phyloP scores from a whole-genome alignment of 1,140 invertebrate genomes.

The Brachionus sp. region DNA sequence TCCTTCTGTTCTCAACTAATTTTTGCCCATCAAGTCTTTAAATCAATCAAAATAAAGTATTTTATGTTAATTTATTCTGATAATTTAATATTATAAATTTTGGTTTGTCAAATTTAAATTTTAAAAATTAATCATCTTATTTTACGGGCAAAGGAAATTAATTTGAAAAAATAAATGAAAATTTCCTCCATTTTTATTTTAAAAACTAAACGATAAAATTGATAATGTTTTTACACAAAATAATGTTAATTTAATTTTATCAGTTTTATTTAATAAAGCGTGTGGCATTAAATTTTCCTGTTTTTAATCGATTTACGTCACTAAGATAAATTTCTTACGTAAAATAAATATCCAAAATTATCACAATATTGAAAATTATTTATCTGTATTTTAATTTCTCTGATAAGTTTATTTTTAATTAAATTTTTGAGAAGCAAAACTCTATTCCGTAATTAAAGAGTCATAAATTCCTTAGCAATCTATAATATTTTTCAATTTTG shows the following conservation, averaged over 20 bases:
- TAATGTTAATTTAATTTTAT: not conserved
- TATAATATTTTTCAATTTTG: not conserved
- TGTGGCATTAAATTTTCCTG: not conserved
- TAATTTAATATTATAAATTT: no score
- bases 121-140: no score
- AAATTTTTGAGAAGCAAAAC: not conserved
- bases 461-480: not conserved
- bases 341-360: not conserved
- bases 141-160: no score
- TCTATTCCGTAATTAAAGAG: not conserved
- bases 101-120: no score
- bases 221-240: no score
- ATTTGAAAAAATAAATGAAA: no score
- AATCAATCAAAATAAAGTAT: no score
- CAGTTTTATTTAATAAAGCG: not conserved
- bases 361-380: not conserved
- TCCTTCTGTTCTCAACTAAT: no score
- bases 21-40: no score
- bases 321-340: not conserved
- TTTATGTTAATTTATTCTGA: no score
- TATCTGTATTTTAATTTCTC: not conserved
- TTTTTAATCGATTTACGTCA: not conserved
- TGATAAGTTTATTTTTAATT: not conserved
- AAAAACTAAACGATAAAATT: no score
- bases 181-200: no score